Conservation (phyloP, 2,797 vertebrate genomes). For the Lindbergichthys nudifrons region DNA sequence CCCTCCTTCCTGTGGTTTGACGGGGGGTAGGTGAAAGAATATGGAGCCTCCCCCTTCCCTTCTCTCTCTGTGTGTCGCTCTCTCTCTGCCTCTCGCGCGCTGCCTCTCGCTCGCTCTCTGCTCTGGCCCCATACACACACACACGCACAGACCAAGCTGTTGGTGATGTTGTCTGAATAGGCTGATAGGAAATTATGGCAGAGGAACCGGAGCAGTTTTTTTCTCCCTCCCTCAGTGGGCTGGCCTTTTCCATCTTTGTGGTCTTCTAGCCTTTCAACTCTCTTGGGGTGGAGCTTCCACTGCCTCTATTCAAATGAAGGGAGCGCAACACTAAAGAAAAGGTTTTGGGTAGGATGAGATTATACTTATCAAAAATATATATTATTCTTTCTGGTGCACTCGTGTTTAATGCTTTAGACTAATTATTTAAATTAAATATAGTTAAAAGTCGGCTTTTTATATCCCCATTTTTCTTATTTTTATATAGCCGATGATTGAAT, state of each 20-base stretch:
- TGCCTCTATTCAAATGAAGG: conserved; percentile 86
- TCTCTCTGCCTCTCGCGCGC: conserved; percentile 54
- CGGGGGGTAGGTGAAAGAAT: conserved; percentile 87
- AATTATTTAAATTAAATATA: conserved; percentile 39
- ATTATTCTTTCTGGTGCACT: conserved; percentile 16
- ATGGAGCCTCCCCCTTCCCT: conserved; percentile 85
- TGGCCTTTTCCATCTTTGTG: conserved; percentile 87
- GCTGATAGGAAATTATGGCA: conserved; percentile 90
- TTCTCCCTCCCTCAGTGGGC: conserved; percentile 87
- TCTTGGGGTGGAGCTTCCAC: conserved; percentile 83
- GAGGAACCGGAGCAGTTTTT: conserved; percentile 87
- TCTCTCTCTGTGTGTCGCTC: conserved; percentile 67
- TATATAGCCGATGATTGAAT: conserved; percentile 11
- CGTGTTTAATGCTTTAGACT: conserved; percentile 27
- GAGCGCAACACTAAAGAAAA: conserved; percentile 63
- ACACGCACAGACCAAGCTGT: conserved; percentile 84
- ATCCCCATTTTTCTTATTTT: conserved; percentile 5
- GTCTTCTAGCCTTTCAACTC: conserved; percentile 88
- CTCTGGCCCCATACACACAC: conserved; percentile 79
- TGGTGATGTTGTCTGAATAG: conserved; percentile 88
- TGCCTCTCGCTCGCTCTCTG: conserved; percentile 64
- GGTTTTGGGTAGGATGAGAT: conserved; percentile 59
- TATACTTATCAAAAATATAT: conserved; percentile 58
- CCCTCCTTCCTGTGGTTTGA: conserved; percentile 88
- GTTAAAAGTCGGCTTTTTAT: conserved; percentile 13